Evolutionary conservation across 1,140 invertebrate genomes (phyloP).

Genomic region (Diorhabda carinulata): DNA sequence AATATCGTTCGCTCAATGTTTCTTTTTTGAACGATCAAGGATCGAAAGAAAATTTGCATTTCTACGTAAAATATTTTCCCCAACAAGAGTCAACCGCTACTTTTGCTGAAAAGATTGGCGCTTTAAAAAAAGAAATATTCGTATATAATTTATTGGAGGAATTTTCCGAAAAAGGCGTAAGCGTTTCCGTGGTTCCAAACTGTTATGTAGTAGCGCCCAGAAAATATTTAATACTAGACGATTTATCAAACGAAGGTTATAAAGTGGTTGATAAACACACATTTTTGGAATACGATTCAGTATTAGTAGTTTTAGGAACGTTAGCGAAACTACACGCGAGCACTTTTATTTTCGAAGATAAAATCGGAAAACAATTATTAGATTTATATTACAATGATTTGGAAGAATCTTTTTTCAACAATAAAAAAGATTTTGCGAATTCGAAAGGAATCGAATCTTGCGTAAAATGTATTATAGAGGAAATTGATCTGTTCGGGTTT

Average conservation of each 20-base stretch:
- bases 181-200: conserved; percentile 34
- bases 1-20: conserved; percentile 22
- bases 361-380: conserved; percentile 21
- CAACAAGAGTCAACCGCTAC: conserved; percentile 11
- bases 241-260: conserved; percentile 35
- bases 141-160: conserved; percentile 27
- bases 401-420: conserved; percentile 30
- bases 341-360: conserved; percentile 43
- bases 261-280: conserved; percentile 29
- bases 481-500: conserved; percentile 27
- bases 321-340: conserved; percentile 45
- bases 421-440: conserved; percentile 24
- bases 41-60: not conserved
- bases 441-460: conserved; percentile 22
- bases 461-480: conserved; percentile 26
- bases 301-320: conserved; percentile 34
- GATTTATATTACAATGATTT: conserved; percentile 27
- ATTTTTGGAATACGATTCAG: conserved; percentile 34
- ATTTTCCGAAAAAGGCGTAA: conserved; percentile 26
- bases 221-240: conserved; percentile 32
- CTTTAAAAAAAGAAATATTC: conserved; percentile 35
- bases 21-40: conserved; percentile 1
- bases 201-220: conserved; percentile 28
- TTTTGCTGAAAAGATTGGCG: conserved; percentile 25
- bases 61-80: conserved; percentile 29